Evolutionary conservation across 2,888 invertebrate genomes (phyloP).

Genomic region (Nomada lathburiana): DNA sequence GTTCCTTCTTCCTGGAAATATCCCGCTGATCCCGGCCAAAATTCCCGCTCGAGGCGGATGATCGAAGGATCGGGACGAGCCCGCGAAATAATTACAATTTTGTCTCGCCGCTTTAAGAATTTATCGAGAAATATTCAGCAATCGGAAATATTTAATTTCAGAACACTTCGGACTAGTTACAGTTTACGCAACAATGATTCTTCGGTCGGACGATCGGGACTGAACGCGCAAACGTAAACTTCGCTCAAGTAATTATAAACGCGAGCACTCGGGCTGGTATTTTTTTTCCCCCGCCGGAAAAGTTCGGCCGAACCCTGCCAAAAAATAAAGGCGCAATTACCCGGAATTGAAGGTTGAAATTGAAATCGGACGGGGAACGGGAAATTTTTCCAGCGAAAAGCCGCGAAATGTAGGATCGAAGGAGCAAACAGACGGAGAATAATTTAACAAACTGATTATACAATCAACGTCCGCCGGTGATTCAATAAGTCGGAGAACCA

Average conservation of each 20-base stretch:
- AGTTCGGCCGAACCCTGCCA: neutral
- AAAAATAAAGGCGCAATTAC: neutral
- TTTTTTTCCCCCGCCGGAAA: neutral
- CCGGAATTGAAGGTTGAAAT: neutral
- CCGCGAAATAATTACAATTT: neutral
- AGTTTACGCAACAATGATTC: no score
- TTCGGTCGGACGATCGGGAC: no score
- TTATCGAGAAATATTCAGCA: no score
- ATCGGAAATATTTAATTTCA: no score
- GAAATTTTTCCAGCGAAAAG: constrained; percentile 1
- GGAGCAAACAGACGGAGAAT: constrained; percentile 22
- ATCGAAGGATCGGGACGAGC: neutral
- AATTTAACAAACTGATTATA: constrained; percentile 50
- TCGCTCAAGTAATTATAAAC: no score
- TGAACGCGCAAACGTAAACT: no score
- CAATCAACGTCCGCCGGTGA: constrained; percentile 47
- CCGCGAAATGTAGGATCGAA: constrained; percentile 7
- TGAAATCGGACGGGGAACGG: neutral
- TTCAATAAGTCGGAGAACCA: constrained; percentile 77
- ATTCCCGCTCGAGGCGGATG: neutral
- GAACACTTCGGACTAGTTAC: no score
- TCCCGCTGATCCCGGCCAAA: neutral
- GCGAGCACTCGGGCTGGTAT: no score
- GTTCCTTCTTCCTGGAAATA: constrained; percentile 40
- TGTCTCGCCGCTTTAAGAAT: no score